Percentiles rank a stretch among this genome's conserved stretches.
Conservation (phyloP, 2,888 invertebrate genomes). For the Cataglyphis cursor region DNA sequence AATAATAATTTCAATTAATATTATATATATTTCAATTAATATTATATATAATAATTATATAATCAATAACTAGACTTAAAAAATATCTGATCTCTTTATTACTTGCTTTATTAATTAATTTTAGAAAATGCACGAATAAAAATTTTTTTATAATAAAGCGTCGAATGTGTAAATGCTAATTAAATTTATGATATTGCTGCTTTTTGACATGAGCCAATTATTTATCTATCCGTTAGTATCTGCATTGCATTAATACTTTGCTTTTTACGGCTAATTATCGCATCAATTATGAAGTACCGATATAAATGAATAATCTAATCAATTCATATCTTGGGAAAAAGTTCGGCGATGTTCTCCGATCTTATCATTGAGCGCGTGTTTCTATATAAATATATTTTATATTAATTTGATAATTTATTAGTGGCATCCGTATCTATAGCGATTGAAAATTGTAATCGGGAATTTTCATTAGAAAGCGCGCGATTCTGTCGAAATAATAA, state of each 20-base stretch:
- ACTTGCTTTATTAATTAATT: neutral
- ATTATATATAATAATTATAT: neutral
- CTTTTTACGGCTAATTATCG: neutral
- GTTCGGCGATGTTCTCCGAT: neutral
- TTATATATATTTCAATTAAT: neutral
- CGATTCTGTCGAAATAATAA: neutral
- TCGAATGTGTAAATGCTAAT: neutral
- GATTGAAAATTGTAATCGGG: neutral
- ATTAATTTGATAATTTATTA: constrained; percentile 1
- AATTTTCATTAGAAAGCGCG: neutral
- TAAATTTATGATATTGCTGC: neutral
- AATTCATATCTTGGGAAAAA: constrained; percentile 6
- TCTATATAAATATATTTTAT: neutral
- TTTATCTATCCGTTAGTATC: constrained; percentile 19
- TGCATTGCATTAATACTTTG: neutral
- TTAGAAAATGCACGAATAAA: neutral
- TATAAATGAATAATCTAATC: constrained; percentile 24
- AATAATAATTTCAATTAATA: neutral
- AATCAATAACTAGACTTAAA: neutral
- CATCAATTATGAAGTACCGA: constrained; percentile 5
- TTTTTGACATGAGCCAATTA: neutral
- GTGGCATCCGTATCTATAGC: neutral
- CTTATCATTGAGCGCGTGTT: neutral
- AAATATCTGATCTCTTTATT: neutral
- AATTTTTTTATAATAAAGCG: neutral